Base-by-base conservation (phyloP, 1,140 invertebrate genomes). In the Eurosta solidaginis region DNA sequence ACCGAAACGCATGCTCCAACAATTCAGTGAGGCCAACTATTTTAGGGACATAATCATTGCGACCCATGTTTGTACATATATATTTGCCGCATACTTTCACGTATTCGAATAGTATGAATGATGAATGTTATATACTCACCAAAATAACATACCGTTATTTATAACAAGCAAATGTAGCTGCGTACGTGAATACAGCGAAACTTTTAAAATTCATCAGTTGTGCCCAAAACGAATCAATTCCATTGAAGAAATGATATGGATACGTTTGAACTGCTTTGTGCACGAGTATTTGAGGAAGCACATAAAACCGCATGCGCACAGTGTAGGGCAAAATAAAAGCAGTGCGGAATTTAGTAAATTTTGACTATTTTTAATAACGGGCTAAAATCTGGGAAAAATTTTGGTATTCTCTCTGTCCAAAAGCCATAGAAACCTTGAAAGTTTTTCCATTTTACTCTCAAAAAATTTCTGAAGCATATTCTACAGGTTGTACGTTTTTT, bases 151-250 rank as follows among this genome's bases (percentile, higher is more conserved):
- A 59, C 12, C 22, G 27, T 14, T 6, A 59, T n/a, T n/a, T n/a
- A n/a, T n/a, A n/a, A 10, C 54, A 33, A 59, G 54, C 14, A 2
- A 54, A 3, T 54, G 50, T 25, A 29, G 50, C 22, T 27, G 9
- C 27, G 22, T 25, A 25, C 22, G 50, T 54, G 20, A 3, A 10
- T 54, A 25, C 50, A n/a, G 29, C 12, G 6, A 6, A 59, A 36
- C 29, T 4, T 22, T 17, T 36, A n/a, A 12, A 36, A 59, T 59
- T 59, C 54, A 36, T 59, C 54, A 59, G 29, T 59, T 59, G 33
- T 59, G 25, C 27, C 25, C 54, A 59, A 59, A 59, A 59, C 5
- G 54, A 59, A 59, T 59, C 54, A 59, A 59, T 36, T 59, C 54
- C 54, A 14, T 59, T 59, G 29, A n/a, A 36, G 54, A 59, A 59